These are phyloP conservation scores for Rhogogaster chlorosoma DNA, from an alignment of 2,888 invertebrate species.

Conservation along the genomic window DNA sequence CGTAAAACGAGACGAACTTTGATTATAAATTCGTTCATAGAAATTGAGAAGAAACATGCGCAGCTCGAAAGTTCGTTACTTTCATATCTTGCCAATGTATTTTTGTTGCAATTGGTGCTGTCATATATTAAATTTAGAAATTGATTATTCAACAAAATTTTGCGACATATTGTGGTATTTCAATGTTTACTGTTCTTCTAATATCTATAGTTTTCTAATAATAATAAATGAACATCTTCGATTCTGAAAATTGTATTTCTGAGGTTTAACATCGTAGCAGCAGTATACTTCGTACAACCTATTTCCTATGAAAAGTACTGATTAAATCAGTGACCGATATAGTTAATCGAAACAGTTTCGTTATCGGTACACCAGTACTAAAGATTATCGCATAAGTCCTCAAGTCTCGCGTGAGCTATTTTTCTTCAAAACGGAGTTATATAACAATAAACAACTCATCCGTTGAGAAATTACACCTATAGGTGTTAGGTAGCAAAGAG, in stretches of 20 bases:
- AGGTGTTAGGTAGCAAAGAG: not conserved
- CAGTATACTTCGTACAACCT: not conserved
- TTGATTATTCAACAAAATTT: not conserved
- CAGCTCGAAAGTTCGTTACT: too few relatives aligned
- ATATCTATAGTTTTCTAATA: not conserved
- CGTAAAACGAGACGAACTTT: too few relatives aligned
- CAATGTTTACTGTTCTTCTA: not conserved
- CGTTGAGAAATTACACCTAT: not conserved
- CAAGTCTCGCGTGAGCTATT: not conserved
- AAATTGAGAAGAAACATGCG: too few relatives aligned
- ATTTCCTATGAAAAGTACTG: not conserved
- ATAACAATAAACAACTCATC: not conserved
- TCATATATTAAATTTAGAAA: too few relatives aligned
- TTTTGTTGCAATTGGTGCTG: too few relatives aligned
- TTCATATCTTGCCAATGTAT: too few relatives aligned
- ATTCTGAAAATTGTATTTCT: not conserved
- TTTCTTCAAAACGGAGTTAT: not conserved
- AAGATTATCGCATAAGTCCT: not conserved
- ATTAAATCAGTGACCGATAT: not conserved
- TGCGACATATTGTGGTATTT: not conserved
- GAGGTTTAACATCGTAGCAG: too few relatives aligned
- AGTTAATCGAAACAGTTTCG: not conserved
- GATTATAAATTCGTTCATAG: too few relatives aligned
- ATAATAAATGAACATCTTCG: not conserved
- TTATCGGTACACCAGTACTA: not conserved